Evolutionary conservation across 2,113 vertebrate species (phyloP).

Genomic region (Thermophis baileyi): DNA sequence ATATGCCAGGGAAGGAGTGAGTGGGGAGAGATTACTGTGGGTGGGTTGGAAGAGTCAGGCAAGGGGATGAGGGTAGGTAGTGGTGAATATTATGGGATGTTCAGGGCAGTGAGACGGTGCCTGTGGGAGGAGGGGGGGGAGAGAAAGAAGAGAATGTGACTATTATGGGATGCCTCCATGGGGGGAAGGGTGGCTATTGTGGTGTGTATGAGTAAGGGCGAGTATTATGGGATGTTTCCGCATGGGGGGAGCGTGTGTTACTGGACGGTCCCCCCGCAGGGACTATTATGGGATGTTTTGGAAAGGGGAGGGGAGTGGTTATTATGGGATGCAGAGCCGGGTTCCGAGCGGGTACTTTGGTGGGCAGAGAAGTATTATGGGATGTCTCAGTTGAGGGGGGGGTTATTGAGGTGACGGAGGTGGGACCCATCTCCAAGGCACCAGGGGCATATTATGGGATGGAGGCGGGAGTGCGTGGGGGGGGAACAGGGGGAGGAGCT

Average conservation of each 20-base stretch:
- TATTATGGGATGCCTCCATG: constrained; percentile 22
- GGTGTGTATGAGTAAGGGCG: constrained; percentile 27
- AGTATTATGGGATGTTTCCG: constrained; percentile 31
- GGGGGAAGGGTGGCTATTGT: constrained; percentile 20
- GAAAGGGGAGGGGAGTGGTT: constrained; percentile 51
- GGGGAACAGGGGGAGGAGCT: constrained; percentile 48
- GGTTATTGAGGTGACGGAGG: constrained; percentile 63
- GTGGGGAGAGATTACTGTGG: constrained; percentile 31
- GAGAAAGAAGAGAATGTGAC: background rate
- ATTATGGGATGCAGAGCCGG: constrained; percentile 69
- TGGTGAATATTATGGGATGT: constrained; percentile 62
- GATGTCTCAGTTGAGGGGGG: constrained; percentile 57
- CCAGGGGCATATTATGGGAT: constrained; percentile 68
- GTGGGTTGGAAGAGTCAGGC: constrained; percentile 7
- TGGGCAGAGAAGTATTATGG: constrained; percentile 68
- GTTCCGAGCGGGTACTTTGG: constrained; percentile 55
- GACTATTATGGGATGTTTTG: constrained; percentile 69
- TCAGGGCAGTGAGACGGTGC: constrained; percentile 1
- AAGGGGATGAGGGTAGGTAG: constrained; percentile 36
- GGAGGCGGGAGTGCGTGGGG: constrained; percentile 56
- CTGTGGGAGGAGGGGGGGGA: background rate
- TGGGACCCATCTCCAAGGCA: constrained; percentile 29
- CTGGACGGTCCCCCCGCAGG: constrained; percentile 12
- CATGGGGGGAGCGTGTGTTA: background rate
- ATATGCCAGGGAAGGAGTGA: background rate